phyloP scores from a whole-genome alignment of 2,888 invertebrate genomes.

The Platynereis dumerilii region DNA sequence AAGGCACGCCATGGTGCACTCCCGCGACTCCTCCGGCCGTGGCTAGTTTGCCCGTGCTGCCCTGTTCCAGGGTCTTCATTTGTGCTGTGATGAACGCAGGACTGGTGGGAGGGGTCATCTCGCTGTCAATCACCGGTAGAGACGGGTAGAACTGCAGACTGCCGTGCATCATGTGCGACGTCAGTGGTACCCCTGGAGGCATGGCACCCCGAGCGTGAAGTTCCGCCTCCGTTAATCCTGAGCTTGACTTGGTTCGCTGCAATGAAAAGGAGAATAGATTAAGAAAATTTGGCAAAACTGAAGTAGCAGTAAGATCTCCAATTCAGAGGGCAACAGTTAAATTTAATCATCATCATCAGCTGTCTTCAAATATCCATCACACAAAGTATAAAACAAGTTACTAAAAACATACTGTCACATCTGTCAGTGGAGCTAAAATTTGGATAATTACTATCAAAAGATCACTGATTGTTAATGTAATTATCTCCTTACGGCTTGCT shows the following conservation, averaged over 20 bases:
- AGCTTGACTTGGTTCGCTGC: constrained; percentile 14
- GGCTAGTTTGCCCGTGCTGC: constrained; percentile 39
- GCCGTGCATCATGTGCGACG: constrained; percentile 72
- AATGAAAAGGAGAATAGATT: constrained; percentile 4
- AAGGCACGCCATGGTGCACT: constrained; percentile 28
- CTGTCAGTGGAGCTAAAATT: too few relatives aligned
- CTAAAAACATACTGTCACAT: too few relatives aligned
- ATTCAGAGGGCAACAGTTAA: too few relatives aligned
- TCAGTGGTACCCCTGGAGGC: constrained; percentile 72
- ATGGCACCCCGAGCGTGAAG: constrained; percentile 76
- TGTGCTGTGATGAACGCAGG: constrained; percentile 68
- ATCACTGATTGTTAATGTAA: too few relatives aligned
- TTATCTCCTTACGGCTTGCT: too few relatives aligned
- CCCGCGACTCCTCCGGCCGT: constrained; percentile 19
- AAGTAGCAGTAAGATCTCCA: too few relatives aligned
- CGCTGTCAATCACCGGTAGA: constrained; percentile 68
- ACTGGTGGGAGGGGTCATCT: constrained; percentile 64
- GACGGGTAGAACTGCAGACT: constrained; percentile 77
- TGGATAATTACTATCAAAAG: too few relatives aligned
- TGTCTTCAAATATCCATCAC: too few relatives aligned
- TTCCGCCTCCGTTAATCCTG: constrained; percentile 75
- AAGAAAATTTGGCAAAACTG: too few relatives aligned
- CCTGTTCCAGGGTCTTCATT: constrained; percentile 68
- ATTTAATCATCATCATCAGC: too few relatives aligned
- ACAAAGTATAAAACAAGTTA: too few relatives aligned